phyloP scores from a whole-genome alignment of 2,888 invertebrate genomes.

The Spilarctia lutea region DNA sequence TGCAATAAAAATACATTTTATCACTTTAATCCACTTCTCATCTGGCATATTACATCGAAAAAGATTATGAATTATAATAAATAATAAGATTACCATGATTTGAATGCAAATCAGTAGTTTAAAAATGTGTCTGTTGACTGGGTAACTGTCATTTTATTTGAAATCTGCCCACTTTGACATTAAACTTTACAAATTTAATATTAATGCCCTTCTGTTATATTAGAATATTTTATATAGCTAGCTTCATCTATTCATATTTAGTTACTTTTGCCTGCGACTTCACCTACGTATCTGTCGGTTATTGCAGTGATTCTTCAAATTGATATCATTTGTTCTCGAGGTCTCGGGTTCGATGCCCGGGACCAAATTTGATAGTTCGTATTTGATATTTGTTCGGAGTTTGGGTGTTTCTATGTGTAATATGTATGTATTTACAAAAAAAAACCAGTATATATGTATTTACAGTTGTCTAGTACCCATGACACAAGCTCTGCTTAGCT shows the following conservation, averaged over 20 bases:
- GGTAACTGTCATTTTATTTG: background rate
- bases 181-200: background rate
- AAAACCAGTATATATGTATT: too few relatives aligned
- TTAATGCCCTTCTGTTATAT: background rate
- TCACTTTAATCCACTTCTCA: background rate
- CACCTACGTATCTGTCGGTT: too few relatives aligned
- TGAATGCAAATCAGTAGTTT: background rate
- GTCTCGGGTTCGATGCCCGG: too few relatives aligned
- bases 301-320: too few relatives aligned
- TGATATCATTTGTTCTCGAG: too few relatives aligned
- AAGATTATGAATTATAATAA: background rate
- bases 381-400: too few relatives aligned
- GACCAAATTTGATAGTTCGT: too few relatives aligned
- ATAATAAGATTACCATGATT: background rate
- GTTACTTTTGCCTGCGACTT: too few relatives aligned
- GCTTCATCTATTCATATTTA: background rate
- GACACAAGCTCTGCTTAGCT: too few relatives aligned
- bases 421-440: too few relatives aligned
- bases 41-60: background rate
- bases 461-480: too few relatives aligned
- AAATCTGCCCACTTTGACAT: background rate
- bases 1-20: background rate
- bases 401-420: too few relatives aligned
- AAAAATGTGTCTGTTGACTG: background rate
- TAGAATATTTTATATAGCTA: background rate